Evolutionary conservation across 2,797 vertebrate genomes (phyloP), one percentile per base, ranked within the genome.

Genomic region (Etheostoma perlongum): DNA sequence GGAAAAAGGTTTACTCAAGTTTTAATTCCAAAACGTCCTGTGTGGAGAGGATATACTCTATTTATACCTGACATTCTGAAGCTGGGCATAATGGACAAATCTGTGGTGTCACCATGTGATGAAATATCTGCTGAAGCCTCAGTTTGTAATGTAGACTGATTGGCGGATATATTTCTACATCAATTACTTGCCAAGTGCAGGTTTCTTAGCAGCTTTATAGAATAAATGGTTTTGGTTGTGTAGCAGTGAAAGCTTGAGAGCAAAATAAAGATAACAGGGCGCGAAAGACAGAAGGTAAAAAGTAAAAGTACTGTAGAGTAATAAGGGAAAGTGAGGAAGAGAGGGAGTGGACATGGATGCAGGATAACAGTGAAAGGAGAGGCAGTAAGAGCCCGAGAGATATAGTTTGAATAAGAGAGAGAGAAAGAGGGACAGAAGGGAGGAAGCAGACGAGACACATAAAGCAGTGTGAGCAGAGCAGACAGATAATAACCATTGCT

Each of bases 401-500:
- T 79, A 58, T 44, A 72, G 53, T 36, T 59, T 23, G 78, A 84
- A 70, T 73, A 72, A 71, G 59, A 80, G 79, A 77, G 51, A 74
- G 75, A 64, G n/a, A 74, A 60, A 64, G 44, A 62, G 46, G 48
- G 73, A 69, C 5, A 16, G 68, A 72, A 83, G 72, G 76, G 68
- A 63, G 77, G 69, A 79, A 80, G 85, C 83, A 89, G 90, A 90
- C 81, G 76, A 93, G 87, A 93, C 82, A 74, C 86, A 94, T 94
- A 94, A 95, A 95, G 88, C 85, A 92, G 85, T 84, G 85, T 72
- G 88, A 92, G 89, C 80, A 67, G 88, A 92, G 88, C 81, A 85
- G 85, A 82, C 76, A 81, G 92, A 93, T 95, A 94, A 95, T 95
- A 95, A 94, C 93, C 93, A 94, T 95, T 82, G 84, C 94, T 95